Evolutionary conservation across 1,140 invertebrate species (phyloP).

Genomic region (Orius laevigatus): DNA sequence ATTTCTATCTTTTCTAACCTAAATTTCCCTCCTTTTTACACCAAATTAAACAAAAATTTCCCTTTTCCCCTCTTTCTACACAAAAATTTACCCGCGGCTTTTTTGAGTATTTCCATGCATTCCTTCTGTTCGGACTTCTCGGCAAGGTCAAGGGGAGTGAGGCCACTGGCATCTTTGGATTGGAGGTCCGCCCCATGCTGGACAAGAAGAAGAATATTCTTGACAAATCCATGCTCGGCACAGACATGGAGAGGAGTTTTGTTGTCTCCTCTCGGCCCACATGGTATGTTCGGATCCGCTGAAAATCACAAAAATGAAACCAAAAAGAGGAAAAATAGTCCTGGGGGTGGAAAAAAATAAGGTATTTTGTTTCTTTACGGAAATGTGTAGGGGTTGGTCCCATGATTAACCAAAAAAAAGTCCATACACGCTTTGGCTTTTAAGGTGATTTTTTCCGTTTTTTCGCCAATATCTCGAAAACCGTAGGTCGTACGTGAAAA

Average conservation of each 20-base stretch:
- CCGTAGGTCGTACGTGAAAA: no score
- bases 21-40: no score
- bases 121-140: constrained; percentile 49
- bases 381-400: no score
- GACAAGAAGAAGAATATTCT: constrained; percentile 50
- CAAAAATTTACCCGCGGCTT: constrained; percentile 47
- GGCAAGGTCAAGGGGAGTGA: constrained; percentile 57
- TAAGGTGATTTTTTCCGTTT: no score
- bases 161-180: constrained; percentile 43
- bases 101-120: constrained; percentile 47
- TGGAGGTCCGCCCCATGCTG: constrained; percentile 47
- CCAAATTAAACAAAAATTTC: no score
- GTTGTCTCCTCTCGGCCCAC: constrained; percentile 43
- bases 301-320: constrained; percentile 15
- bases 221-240: constrained; percentile 57
- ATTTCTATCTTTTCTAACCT: no score
- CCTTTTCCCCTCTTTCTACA: no score
- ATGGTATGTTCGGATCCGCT: constrained; percentile 53
- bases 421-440: no score
- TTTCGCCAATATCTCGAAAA: no score
- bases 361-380: no score
- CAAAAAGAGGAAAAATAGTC: constrained; percentile 8
- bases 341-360: no score
- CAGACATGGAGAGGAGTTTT: constrained; percentile 68
- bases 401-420: no score